These are phyloP conservation scores for Smithornis capensis DNA, from an alignment of 2,113 vertebrate species.

Conservation along the genomic window DNA sequence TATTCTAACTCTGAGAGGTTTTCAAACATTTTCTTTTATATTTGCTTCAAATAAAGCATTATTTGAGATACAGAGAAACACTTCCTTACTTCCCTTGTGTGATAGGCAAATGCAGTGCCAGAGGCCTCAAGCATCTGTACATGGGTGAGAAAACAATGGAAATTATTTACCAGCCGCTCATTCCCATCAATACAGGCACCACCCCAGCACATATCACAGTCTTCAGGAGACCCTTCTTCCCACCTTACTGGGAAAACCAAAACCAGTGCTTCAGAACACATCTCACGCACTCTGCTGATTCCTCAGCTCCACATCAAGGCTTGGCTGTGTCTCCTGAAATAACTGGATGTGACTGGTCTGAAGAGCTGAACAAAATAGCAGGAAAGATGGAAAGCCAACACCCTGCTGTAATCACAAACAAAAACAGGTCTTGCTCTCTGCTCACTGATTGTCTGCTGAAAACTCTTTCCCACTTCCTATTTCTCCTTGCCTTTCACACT, in stretches of 20 bases:
- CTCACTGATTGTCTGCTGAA: not conserved
- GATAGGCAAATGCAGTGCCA: not conserved
- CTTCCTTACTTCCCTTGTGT: not conserved
- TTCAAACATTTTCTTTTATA: not conserved
- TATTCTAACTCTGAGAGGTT: not conserved
- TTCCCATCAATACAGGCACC: not conserved
- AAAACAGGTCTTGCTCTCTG: not conserved
- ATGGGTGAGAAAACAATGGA: rapidly evolving
- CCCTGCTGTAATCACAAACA: not conserved
- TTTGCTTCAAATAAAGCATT: not conserved
- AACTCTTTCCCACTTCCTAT: not conserved
- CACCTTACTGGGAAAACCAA: not conserved
- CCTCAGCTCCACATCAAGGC: not conserved
- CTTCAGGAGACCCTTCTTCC: not conserved
- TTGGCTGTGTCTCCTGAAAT: not conserved
- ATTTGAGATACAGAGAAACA: not conserved
- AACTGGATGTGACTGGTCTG: rapidly evolving
- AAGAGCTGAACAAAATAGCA: not conserved
- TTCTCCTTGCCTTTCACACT: not conserved
- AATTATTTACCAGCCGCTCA: not conserved
- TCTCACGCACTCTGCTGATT: not conserved
- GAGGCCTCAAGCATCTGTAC: not conserved
- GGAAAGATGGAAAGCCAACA: not conserved
- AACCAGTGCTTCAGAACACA: not conserved
- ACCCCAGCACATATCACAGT: not conserved